These are phyloP conservation scores for Chelon auratus DNA, from an alignment of 2,797 vertebrate genomes.

Conservation along the genomic window DNA sequence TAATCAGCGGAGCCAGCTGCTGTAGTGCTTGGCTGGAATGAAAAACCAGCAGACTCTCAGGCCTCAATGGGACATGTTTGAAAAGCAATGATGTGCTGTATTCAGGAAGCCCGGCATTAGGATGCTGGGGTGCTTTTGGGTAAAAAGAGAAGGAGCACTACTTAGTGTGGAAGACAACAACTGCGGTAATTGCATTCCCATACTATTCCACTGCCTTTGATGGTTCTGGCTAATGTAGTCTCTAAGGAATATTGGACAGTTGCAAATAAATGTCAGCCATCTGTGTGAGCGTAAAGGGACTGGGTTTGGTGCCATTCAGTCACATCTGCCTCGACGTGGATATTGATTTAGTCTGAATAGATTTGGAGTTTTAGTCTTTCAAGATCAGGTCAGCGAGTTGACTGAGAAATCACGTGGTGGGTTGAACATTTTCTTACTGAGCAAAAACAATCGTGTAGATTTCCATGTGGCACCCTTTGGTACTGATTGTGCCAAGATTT, in stretches of 20 bases:
- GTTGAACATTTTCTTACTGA: not conserved
- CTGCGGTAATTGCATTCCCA: slow-evolving; percentile 31
- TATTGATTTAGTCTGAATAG: slow-evolving; percentile 7
- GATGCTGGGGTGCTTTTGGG: slow-evolving; percentile 34
- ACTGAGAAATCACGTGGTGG: not conserved
- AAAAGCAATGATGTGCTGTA: slow-evolving; percentile 53
- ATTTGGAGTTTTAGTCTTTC: slow-evolving; percentile 9
- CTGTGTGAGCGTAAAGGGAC: slow-evolving; percentile 26
- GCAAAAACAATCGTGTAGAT: not conserved
- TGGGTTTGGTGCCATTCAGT: slow-evolving; percentile 11
- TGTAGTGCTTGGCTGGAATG: slow-evolving; percentile 40
- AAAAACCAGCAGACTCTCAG: slow-evolving; percentile 42
- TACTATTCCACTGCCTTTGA: slow-evolving; percentile 25
- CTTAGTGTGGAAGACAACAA: slow-evolving; percentile 33
- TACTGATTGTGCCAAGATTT: not conserved
- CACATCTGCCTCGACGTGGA: slow-evolving; percentile 9
- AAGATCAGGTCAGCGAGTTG: slow-evolving; percentile 7
- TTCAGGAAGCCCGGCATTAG: slow-evolving; percentile 40
- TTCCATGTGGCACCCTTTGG: not conserved
- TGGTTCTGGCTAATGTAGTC: slow-evolving; percentile 36
- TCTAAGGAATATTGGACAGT: slow-evolving; percentile 25
- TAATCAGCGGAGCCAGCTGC: slow-evolving; percentile 67
- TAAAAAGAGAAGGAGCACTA: slow-evolving; percentile 10
- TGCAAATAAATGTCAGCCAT: slow-evolving; percentile 51
- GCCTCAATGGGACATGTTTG: slow-evolving; percentile 16